Evolutionary conservation across 1,140 invertebrate species (phyloP), one percentile per base, ranked within the genome.

Genomic region (Meloidogyne floridensis): DNA sequence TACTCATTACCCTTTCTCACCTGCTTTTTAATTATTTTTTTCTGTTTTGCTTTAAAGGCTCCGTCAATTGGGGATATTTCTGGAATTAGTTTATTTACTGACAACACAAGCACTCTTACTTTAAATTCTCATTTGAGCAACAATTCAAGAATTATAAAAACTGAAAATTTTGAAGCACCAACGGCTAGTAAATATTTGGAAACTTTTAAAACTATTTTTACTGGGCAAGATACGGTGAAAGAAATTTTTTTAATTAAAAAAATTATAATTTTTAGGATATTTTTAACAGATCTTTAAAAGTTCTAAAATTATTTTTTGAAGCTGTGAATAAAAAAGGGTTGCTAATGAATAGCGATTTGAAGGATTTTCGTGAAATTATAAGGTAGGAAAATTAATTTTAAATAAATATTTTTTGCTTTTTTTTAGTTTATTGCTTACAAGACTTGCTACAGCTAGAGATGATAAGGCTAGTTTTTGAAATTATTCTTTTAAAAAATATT

Each of bases 51-150:
- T 73, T 10, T 18, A n/a, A n/a, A 79, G 77, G 72, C 77, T 20
- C 77, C 77, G 6, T 79, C 77, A 13, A 32, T 79, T 20, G 65
- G 77, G 9, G 72, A 79, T 71, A 53, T 79, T 51, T 79, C 77
- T 72, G 77, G 20, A n/a, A 15, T 79, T n/a, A 79, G 69, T 71
- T 71, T 79, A 54, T 79, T 72, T 9, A 54, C 43, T 15, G 72
- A 54, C n/a, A 71, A 51, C 9, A 70, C 59, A 47, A 79, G 65
- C 43, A 53, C 77, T 18, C 20, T 79, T n/a, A 72, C 77, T 9
- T 72, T 79, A 51, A 79, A 79, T 11, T 79, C 77, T 6, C 77
- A 79, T 65, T 65, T 65, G n/a, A 65, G 65, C 59, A 79, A 10
- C 51, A 71, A 20, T 71, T 71, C 77, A 79, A 71, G 18, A 79